Evolutionary conservation across 2,888 invertebrate genomes (phyloP).

Genomic region (Poecilobothrus nobilitatus): DNA sequence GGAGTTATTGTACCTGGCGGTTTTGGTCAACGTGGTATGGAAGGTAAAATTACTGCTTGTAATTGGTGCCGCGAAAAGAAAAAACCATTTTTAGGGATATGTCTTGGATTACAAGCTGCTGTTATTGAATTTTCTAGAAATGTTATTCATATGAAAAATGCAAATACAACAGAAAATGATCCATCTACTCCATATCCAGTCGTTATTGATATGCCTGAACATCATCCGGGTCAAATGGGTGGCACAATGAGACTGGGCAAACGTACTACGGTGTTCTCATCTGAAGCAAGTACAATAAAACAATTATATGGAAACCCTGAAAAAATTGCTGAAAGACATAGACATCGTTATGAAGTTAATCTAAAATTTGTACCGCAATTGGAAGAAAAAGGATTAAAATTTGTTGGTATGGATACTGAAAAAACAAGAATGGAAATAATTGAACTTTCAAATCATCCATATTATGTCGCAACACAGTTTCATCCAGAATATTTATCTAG

Average conservation of each 20-base stretch:
- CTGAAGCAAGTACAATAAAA: conserved; percentile 50
- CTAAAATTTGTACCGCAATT: conserved; percentile 70
- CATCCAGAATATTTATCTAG: conserved; percentile 96
- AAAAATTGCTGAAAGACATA: conserved; percentile 84
- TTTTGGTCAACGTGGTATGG: conserved; percentile 90
- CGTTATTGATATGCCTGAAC: conserved; percentile 98
- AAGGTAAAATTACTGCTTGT: conserved; percentile 91
- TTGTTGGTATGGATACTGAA: conserved; percentile 80
- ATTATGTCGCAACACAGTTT: conserved; percentile 92
- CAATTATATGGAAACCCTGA: conserved; percentile 70
- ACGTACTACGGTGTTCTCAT: conserved; percentile 72
- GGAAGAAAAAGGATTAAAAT: conserved; percentile 74
- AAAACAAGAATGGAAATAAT: conserved; percentile 90
- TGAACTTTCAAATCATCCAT: conserved; percentile 78
- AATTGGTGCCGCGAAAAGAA: conserved; percentile 85
- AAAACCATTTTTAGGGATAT: conserved; percentile 91
- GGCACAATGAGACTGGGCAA: conserved; percentile 98
- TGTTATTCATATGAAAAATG: conserved; percentile 63
- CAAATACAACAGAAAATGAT: conserved; percentile 81
- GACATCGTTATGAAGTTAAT: conserved; percentile 97
- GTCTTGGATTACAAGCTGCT: conserved; percentile 94
- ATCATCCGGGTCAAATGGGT: conserved; percentile 84
- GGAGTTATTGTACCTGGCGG: conserved; percentile 96
- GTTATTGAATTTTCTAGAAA: conserved; percentile 93
- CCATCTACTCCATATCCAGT: conserved; percentile 65